Evolutionary conservation across 2,113 vertebrate species (phyloP), one percentile per base, ranked within the genome.

Genomic region (Chlorodrepanis virens): DNA sequence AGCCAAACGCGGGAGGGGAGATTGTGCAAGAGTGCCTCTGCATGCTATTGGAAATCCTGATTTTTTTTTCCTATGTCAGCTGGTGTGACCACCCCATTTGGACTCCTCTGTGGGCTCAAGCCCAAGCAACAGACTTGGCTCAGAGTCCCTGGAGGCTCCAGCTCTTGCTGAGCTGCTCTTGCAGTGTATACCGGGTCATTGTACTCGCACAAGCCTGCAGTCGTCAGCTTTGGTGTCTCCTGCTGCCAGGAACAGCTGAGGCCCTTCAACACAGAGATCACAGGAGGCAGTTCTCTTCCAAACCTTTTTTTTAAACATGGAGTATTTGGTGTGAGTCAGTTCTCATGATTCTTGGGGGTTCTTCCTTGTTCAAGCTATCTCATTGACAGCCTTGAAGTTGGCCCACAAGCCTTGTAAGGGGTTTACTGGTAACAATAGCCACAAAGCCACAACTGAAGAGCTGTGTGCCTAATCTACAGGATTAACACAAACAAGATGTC

Each of bases 401-500:
- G 77, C 65, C 80, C 91, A 68, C 60, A 52, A 78, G 28, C 17
- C 89, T 56, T 74, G 72, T 87, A 56, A 92, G 86, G 50, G 72
- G 56, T 83, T 90, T 89, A 77, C 63, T 85, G 63, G 90, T 80
- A 92, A 93, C 94, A 95, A 96, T 75, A 87, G 91, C 91, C 5
- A 2, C 91, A 96, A 94, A 97, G 94, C 95, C 6, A 2, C 72
- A 87, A 52, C 80, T 81, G 83, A 86, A 95, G 91, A 87, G 22
- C 93, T 82, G 80, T 17, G 80, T 74, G 93, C 83, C 52, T 93
- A 87, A 90, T 94, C 89, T 90, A 78, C 60, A 53, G 80, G 93
- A 95, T 95, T 94, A 95, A 95, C 86, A 71, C 83, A 96, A 94
- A 91, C 89, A 94, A 96, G 91, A 94, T 95, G 95, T 94, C 94